These are phyloP conservation scores for Solenopsis fugax DNA, from an alignment of 1,140 invertebrate species.

Conservation along the genomic window DNA sequence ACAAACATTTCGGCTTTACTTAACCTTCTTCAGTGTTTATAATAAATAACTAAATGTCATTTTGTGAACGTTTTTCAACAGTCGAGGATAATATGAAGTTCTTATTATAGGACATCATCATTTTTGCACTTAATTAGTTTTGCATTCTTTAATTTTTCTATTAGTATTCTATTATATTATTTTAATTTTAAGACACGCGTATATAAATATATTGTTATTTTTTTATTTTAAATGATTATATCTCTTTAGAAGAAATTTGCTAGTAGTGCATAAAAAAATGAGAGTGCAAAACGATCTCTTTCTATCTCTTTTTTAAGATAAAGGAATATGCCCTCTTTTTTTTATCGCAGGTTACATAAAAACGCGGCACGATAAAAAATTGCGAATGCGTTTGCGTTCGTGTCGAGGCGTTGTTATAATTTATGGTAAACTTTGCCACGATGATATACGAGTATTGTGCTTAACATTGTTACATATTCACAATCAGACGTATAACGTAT, in stretches of 20 bases:
- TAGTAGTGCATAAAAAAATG: background rate
- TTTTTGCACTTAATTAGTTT: too few relatives aligned
- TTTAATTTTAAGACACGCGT: background rate
- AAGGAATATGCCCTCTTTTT: slow-evolving; percentile 5
- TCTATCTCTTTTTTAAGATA: background rate
- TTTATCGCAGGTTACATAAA: slow-evolving; percentile 36
- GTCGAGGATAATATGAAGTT: too few relatives aligned
- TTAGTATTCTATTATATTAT: background rate
- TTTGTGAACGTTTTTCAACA: too few relatives aligned
- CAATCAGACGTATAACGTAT: background rate
- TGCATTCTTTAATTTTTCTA: background rate
- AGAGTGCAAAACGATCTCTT: background rate
- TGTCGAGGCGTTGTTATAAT: slow-evolving; percentile 22
- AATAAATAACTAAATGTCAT: too few relatives aligned
- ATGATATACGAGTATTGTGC: slow-evolving; percentile 46
- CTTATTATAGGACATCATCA: too few relatives aligned
- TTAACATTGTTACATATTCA: background rate
- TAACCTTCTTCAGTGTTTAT: too few relatives aligned
- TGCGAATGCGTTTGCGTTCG: background rate
- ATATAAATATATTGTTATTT: background rate
- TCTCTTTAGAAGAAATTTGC: background rate
- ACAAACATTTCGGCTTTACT: too few relatives aligned
- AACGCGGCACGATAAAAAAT: background rate
- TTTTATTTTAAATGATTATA: background rate
- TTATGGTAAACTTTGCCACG: slow-evolving; percentile 4